Conservation (phyloP, 2,888 invertebrate genomes). For the Zygogramma bicolorata region DNA sequence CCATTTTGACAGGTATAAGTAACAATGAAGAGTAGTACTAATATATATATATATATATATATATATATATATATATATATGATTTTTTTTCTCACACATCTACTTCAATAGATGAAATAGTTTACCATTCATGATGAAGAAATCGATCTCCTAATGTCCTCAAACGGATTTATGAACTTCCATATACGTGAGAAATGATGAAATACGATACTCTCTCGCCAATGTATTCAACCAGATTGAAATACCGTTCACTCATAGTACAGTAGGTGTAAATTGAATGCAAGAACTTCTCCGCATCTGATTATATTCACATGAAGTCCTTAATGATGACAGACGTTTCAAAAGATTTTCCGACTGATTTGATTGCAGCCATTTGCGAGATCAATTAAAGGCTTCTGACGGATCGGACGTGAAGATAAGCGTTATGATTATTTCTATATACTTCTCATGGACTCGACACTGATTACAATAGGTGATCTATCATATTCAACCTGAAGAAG, state of each 20-base stretch:
- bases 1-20: too few relatives aligned
- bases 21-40: too few relatives aligned
- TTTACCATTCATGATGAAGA: too few relatives aligned
- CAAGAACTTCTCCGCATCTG: background rate
- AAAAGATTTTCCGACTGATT: background rate
- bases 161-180: conserved; percentile 33
- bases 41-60: too few relatives aligned
- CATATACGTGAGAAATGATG: conserved; percentile 32
- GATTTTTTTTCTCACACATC: too few relatives aligned
- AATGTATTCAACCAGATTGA: conserved; percentile 5
- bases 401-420: background rate
- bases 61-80: too few relatives aligned
- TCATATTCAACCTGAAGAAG: background rate
- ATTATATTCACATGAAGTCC: background rate
- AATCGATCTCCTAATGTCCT: conserved; percentile 34
- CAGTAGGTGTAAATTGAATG: conserved; percentile 7
- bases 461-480: background rate
- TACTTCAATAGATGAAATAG: too few relatives aligned
- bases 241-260: conserved; percentile 5
- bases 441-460: background rate
- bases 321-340: conserved; percentile 11
- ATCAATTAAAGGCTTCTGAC: background rate
- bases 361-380: background rate
- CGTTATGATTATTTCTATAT: background rate
- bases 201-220: conserved; percentile 32